phyloP scores from a whole-genome alignment of 2,888 invertebrate species.

The Cremastobaeus sp. region DNA sequence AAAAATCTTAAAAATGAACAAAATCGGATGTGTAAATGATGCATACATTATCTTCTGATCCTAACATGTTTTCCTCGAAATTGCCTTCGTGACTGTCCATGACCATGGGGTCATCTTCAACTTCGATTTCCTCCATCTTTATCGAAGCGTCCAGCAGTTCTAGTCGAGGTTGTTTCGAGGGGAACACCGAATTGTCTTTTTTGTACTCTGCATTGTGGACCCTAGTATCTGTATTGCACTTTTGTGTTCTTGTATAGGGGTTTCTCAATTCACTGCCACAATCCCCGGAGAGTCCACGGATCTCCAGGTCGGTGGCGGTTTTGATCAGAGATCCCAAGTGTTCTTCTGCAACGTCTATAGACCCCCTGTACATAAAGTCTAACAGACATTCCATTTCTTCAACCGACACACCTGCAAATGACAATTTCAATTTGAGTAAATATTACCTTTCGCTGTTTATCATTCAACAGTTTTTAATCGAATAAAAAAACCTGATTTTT shows the following conservation, averaged over 20 bases:
- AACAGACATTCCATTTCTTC: slow-evolving; percentile 84
- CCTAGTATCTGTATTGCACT: slow-evolving; percentile 69
- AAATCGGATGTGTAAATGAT: too few relatives aligned
- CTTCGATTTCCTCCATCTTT: slow-evolving; percentile 74
- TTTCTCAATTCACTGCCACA: slow-evolving; percentile 81
- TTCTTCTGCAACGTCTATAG: slow-evolving; percentile 83
- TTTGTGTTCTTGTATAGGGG: slow-evolving; percentile 79
- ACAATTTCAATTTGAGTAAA: not conserved
- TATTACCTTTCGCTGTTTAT: too few relatives aligned
- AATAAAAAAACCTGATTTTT: too few relatives aligned
- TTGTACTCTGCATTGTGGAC: slow-evolving; percentile 69
- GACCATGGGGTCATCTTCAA: slow-evolving; percentile 76
- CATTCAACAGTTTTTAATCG: too few relatives aligned
- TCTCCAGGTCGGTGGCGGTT: slow-evolving; percentile 84
- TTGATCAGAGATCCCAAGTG: slow-evolving; percentile 83
- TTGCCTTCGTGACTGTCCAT: slow-evolving; percentile 71
- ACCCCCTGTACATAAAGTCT: slow-evolving; percentile 86
- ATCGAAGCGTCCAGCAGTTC: slow-evolving; percentile 68
- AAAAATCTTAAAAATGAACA: too few relatives aligned
- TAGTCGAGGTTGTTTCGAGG: slow-evolving; percentile 65
- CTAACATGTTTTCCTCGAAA: slow-evolving; percentile 66
- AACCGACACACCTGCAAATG: slow-evolving; percentile 80
- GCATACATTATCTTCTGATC: slow-evolving; percentile 66
- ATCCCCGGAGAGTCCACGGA: slow-evolving; percentile 83
- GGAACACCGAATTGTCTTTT: slow-evolving; percentile 60